Evolutionary conservation across 1,140 invertebrate genomes (phyloP).

Genomic region (Drosophila repletoides): DNA sequence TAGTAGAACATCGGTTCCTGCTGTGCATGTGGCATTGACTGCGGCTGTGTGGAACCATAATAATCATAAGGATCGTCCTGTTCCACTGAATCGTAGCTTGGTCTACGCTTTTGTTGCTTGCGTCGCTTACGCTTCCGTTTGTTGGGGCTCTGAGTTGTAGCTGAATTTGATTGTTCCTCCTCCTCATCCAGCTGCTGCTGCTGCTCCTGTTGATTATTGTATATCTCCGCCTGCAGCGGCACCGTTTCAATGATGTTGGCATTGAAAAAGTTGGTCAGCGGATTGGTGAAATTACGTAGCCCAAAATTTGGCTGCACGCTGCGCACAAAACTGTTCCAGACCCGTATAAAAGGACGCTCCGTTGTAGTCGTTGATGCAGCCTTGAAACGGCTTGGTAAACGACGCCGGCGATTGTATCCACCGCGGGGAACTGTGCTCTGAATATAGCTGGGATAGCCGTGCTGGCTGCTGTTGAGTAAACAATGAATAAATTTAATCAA

Average conservation of each 20-base stretch:
- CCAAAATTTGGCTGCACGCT: slow-evolving; percentile 62
- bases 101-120: slow-evolving; percentile 52
- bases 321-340: slow-evolving; percentile 73
- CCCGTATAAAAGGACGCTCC: slow-evolving; percentile 58
- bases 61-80: slow-evolving; percentile 44
- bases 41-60: slow-evolving; percentile 14
- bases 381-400: slow-evolving; percentile 24
- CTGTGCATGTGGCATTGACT: background rate
- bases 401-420: slow-evolving; percentile 36
- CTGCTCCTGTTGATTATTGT: slow-evolving; percentile 4
- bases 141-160: slow-evolving; percentile 20
- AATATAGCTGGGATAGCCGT: background rate
- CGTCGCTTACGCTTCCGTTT: slow-evolving; percentile 65
- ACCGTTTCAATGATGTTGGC: slow-evolving; percentile 67
- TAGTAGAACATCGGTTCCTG: slow-evolving; percentile 58
- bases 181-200: slow-evolving; percentile 14
- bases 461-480: background rate
- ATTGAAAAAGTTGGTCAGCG: slow-evolving; percentile 61
- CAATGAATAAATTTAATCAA: no score
- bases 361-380: slow-evolving; percentile 45
- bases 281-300: slow-evolving; percentile 69
- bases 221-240: slow-evolving; percentile 36
- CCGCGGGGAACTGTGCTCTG: background rate
- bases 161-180: no score
- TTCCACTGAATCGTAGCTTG: slow-evolving; percentile 29